These are phyloP conservation scores for Cheilosia soror DNA, from an alignment of 2,888 invertebrate species.

Conservation along the genomic window DNA sequence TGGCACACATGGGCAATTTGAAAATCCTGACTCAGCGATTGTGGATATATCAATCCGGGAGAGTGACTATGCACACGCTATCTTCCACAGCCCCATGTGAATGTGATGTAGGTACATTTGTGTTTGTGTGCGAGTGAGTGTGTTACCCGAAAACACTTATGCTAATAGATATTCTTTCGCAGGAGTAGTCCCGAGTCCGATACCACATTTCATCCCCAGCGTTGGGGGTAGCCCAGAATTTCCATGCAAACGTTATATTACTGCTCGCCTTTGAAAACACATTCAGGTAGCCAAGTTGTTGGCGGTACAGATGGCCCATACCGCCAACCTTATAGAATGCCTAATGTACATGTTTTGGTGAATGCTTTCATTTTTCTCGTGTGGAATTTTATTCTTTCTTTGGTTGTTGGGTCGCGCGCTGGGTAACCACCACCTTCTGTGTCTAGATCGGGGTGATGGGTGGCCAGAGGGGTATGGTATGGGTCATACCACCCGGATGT, in stretches of 20 bases:
- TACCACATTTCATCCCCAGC: slow-evolving; percentile 63
- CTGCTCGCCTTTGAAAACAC: slow-evolving; percentile 6
- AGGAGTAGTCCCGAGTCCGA: slow-evolving; percentile 43
- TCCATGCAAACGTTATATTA: slow-evolving; percentile 50
- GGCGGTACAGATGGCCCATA: background rate
- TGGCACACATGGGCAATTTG: slow-evolving; percentile 75
- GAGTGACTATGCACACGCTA: slow-evolving; percentile 34
- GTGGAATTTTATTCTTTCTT: slow-evolving; percentile 51
- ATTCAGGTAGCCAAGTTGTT: slow-evolving; percentile 43
- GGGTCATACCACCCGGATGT: slow-evolving; percentile 18
- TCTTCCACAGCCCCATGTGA: slow-evolving; percentile 6
- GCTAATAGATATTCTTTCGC: slow-evolving; percentile 75
- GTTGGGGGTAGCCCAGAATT: slow-evolving; percentile 52
- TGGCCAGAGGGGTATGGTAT: background rate
- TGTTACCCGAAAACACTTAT: slow-evolving; percentile 67
- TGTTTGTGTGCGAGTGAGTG: slow-evolving; percentile 18
- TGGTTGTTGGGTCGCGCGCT: slow-evolving; percentile 38
- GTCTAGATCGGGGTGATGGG: background rate
- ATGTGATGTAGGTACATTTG: background rate
- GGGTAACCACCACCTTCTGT: slow-evolving; percentile 8
- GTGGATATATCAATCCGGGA: slow-evolving; percentile 64
- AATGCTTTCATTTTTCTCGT: slow-evolving; percentile 66
- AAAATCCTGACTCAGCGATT: slow-evolving; percentile 75
- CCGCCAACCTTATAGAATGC: slow-evolving; percentile 45
- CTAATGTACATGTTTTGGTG: slow-evolving; percentile 71